Base-by-base conservation (phyloP, 1,140 invertebrate genomes). In the Centruroides sculpturatus region DNA sequence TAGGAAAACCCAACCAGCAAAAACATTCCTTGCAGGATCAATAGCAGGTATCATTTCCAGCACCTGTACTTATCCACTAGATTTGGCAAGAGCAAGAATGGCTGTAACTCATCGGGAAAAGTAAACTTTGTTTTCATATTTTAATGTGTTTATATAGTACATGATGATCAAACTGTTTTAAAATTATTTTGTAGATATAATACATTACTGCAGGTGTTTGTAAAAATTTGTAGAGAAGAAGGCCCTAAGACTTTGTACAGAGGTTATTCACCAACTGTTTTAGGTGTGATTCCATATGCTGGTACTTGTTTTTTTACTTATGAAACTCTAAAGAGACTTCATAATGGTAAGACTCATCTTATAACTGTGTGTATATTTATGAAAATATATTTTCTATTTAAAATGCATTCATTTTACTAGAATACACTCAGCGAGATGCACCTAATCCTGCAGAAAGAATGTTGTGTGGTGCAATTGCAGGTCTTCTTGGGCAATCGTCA, bases 301-400 rank as follows among this genome's bases (percentile, higher is more conserved):
- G 96, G 96, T 8, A 87, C 86, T 55, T 94, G 92, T 51, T 99
- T 99, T 76, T 98, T 90, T 73, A 97, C 92, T 0, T 99, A 96
- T 74, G 95, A 98, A 77, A 87, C 87, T 35, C 76, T 97, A 5
- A 98, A 98, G 76, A 57, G 65, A 49, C 62, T 68, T 4, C 68
- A 69, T 57, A 54, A 59, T 64, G 67, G 67, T 69, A 61, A 23
- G 55, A 41, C 8, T 41, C 36, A 23, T 41, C 8, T 41, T 41
- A 41, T 41, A 41, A 41, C 41, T 8, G 5, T 8, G 8, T 8
- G 41, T 41, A 41, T 6, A 41, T 8, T 41, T 41, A 41, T 8
- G 8, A 41, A 41, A 41, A 41, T 41, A 41, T 41, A 41, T 41
- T 41, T 41, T 5, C 41, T 41, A 23, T 23, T 23, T 23, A 41